Evolutionary conservation across 2,113 vertebrate species (phyloP), one percentile per base, ranked within the genome.

Genomic region (Riparia riparia): DNA sequence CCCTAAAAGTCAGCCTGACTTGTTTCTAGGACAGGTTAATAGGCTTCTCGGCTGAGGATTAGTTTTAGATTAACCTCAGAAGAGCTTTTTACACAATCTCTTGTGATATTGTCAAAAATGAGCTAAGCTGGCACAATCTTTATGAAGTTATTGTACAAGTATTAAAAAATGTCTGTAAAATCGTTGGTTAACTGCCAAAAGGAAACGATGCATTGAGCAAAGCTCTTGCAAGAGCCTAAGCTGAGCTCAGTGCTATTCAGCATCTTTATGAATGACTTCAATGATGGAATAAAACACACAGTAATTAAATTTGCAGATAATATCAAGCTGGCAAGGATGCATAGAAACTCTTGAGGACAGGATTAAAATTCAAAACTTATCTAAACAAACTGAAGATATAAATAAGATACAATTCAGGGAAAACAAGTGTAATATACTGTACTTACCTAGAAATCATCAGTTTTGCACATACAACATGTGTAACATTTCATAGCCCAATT

Each of bases 31-130:
- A 94, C 44, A 78, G 66, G 69, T 89, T 95, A 95, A 94, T 63
- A 82, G 83, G 77, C 73, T 95, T 92, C 91, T 74, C 74, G 91
- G 77, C 61, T 79, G 56, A 64, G 44, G 73, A 92, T 66, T 77
- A 77, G 39, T 80, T 95, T 94, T 54, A 90, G 71, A 92, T 93
- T 95, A 86, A 77, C 76, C 91, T 95, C 82, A 92, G 89, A 69
- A 92, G 92, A 95, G 58, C 50, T 81, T 95, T 89, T 86, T 53
- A 83, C 64, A 92, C 65, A 74, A 84, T 51, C 73, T 90, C 73
- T 63, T 87, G 65, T 70, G 73, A 87, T 86, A 90, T 18, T 80
- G 86, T 89, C 53, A 83, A 92, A 93, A 92, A 95, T 37, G 63
- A 96, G 79, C 71, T 86, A 85, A 82, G 56, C 80, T 54, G 64